Evolutionary conservation across 2,888 invertebrate genomes (phyloP).

Genomic region (Apotomis capreana): DNA sequence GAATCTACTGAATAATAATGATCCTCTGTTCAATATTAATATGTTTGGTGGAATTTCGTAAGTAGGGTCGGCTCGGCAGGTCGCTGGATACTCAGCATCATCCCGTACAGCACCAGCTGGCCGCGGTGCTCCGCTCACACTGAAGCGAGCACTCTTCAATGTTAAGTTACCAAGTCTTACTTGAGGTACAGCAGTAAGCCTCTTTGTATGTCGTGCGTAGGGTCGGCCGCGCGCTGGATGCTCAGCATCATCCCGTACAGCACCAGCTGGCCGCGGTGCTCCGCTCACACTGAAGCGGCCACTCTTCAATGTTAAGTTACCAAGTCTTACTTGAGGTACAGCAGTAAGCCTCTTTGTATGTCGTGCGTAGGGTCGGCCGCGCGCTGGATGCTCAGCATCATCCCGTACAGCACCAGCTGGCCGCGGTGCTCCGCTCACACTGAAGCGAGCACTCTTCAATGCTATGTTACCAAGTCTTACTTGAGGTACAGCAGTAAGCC

Average conservation of each 20-base stretch:
- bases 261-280: constrained; percentile 95
- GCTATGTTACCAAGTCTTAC: constrained; percentile 50
- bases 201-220: constrained; percentile 82
- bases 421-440: constrained; percentile 95
- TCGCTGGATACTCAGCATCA: too few relatives aligned
- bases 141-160: too few relatives aligned
- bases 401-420: constrained; percentile 93
- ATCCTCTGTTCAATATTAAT: too few relatives aligned
- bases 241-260: constrained; percentile 95
- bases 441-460: constrained; percentile 91
- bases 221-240: constrained; percentile 80
- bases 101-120: constrained; percentile 91
- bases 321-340: constrained; percentile 87
- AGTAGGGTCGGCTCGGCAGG: too few relatives aligned
- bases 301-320: constrained; percentile 81
- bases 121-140: constrained; percentile 95
- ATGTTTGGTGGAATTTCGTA: too few relatives aligned
- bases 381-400: constrained; percentile 89
- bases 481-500: constrained; percentile 94
- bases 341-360: constrained; percentile 86
- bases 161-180: constrained; percentile 50
- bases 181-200: constrained; percentile 94
- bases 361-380: constrained; percentile 85
- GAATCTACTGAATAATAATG: too few relatives aligned
- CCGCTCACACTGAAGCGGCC: constrained; percentile 93